A percentile compares a stretch with the other conserved stretches of the same genome.
Evolutionary conservation across 2,113 vertebrate genomes (phyloP).

Genomic region (Empidonax alnorum): DNA sequence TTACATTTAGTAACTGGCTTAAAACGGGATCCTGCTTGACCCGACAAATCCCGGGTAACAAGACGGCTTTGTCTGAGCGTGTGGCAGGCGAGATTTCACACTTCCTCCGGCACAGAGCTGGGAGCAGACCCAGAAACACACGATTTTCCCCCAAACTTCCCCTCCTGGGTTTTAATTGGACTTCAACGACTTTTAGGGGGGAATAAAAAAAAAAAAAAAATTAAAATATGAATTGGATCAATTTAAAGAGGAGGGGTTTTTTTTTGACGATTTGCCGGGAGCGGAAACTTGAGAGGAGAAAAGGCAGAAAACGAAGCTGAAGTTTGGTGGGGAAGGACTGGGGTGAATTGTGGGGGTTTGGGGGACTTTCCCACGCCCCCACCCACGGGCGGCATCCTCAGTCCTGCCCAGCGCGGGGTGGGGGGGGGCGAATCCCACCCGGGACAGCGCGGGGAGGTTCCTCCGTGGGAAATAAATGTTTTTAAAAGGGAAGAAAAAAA

Average conservation of each 20-base stretch:
- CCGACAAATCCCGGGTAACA: constrained; percentile 49
- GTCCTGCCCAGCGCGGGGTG: background rate
- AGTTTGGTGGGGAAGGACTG: background rate
- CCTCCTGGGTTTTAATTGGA: background rate
- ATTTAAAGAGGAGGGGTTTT: background rate
- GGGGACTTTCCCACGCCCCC: background rate
- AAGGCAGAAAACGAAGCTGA: background rate
- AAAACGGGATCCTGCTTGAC: constrained; percentile 39
- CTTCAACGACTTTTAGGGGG: background rate
- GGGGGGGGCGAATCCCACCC: background rate
- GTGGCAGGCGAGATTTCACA: constrained; percentile 15
- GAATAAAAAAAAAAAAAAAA: background rate
- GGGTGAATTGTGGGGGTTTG: background rate
- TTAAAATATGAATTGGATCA: fast-evolving
- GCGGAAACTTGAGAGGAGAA: background rate
- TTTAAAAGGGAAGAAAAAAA: background rate
- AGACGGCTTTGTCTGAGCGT: constrained; percentile 27
- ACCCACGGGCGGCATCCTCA: background rate
- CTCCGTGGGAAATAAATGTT: background rate
- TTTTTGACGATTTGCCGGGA: background rate
- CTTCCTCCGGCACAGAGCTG: background rate
- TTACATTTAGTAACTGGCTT: background rate
- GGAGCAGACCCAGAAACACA: background rate
- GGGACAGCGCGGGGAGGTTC: background rate
- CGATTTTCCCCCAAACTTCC: background rate